These are phyloP conservation scores for Panagrolaimus sp. DNA, from an alignment of 1,140 invertebrate species.

Conservation along the genomic window DNA sequence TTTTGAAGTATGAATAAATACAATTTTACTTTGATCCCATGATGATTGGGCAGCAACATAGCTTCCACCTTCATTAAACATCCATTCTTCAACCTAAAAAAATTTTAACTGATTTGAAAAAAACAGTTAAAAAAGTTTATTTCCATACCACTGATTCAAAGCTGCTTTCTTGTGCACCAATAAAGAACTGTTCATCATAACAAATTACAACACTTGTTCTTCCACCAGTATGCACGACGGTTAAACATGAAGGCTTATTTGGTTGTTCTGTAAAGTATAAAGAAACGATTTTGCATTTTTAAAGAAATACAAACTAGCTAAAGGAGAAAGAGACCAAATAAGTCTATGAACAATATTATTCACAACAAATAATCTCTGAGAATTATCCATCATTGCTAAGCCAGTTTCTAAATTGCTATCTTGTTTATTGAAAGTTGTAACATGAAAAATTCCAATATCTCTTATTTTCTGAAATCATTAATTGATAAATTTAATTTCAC, in stretches of 20 bases:
- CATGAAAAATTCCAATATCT: slow-evolving; percentile 24
- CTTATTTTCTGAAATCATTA: slow-evolving; percentile 27
- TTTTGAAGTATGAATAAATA: slow-evolving; percentile 29
- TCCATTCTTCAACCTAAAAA: slow-evolving; percentile 28
- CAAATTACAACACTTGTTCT: slow-evolving; percentile 32
- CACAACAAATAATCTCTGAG: slow-evolving; percentile 27
- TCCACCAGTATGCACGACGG: slow-evolving; percentile 26
- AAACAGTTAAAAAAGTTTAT: not conserved
- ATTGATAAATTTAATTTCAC: not conserved
- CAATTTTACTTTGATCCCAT: slow-evolving; percentile 16
- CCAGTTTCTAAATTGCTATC: slow-evolving; percentile 26
- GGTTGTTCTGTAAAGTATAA: not conserved
- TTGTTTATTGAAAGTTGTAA: slow-evolving; percentile 23
- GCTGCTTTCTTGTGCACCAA: slow-evolving; percentile 24
- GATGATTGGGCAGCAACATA: slow-evolving; percentile 25
- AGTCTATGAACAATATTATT: slow-evolving; percentile 31
- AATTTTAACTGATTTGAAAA: no score
- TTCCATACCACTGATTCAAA: slow-evolving; percentile 22
- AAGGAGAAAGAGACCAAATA: slow-evolving; percentile 25
- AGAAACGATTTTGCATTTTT: not conserved
- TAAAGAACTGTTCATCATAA: slow-evolving; percentile 19
- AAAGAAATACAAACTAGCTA: slow-evolving; percentile 15
- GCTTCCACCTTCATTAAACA: slow-evolving; percentile 18
- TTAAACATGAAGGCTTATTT: slow-evolving; percentile 23
- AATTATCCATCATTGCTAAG: slow-evolving; percentile 29